A percentile compares a stretch with the other conserved stretches of the same genome.
phyloP scores from a whole-genome alignment of 2,113 vertebrate species.

The Falcunculus frontatus region DNA sequence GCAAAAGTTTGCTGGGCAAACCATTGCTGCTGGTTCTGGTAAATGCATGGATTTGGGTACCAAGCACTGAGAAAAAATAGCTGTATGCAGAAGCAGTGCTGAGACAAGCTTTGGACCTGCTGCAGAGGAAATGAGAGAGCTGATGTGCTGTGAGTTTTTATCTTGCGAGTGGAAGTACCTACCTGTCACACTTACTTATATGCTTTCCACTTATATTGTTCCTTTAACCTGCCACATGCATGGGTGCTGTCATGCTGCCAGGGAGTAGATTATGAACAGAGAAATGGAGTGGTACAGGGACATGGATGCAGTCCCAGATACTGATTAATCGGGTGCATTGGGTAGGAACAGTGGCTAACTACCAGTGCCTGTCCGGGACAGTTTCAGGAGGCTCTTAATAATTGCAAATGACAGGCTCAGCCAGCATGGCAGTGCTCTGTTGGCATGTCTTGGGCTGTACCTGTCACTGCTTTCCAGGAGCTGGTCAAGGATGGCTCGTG shows the following conservation, averaged over 20 bases:
- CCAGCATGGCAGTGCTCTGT: neutral
- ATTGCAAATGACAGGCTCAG: conserved; percentile 7
- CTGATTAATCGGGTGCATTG: neutral
- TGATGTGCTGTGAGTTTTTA: neutral
- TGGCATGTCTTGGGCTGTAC: neutral
- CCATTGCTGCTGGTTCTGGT: neutral
- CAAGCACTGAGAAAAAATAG: neutral
- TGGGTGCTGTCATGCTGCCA: neutral
- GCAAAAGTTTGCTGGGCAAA: neutral
- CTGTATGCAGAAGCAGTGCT: neutral
- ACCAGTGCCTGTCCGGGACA: neutral
- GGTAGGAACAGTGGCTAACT: neutral
- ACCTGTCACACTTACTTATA: neutral
- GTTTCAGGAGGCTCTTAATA: neutral
- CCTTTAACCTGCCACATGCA: neutral
- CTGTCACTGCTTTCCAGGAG: neutral
- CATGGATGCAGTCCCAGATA: neutral
- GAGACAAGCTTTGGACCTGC: neutral
- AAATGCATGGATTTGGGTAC: neutral
- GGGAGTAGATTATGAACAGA: neutral
- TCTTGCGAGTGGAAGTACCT: neutral
- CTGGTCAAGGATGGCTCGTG: neutral
- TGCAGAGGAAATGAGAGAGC: neutral
- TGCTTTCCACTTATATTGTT: neutral
- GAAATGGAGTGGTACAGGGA: neutral